phyloP scores from a whole-genome alignment of 2,888 invertebrate species.

The Agapostemon virescens region DNA sequence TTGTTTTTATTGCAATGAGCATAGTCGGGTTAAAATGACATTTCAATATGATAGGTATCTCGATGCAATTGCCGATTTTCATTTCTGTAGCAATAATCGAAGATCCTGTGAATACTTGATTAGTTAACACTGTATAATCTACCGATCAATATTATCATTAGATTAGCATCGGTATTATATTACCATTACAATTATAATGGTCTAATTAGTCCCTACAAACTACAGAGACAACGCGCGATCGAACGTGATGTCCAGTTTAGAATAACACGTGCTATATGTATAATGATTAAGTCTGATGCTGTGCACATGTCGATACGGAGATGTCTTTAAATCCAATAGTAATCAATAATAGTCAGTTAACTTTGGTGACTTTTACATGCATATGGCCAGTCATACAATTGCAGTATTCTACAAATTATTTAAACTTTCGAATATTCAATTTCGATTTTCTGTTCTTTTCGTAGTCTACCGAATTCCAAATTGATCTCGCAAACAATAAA shows the following conservation, averaged over 20 bases:
- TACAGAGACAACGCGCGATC: neutral
- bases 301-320: neutral
- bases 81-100: neutral
- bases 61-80: neutral
- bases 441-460: neutral
- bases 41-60: neutral
- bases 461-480: neutral
- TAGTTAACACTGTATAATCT: neutral
- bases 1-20: neutral
- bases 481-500: neutral
- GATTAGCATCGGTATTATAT: slow-evolving; percentile 5
- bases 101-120: neutral
- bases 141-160: neutral
- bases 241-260: neutral
- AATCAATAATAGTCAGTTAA: neutral
- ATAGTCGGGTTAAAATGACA: neutral
- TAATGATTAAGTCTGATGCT: neutral
- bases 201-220: neutral
- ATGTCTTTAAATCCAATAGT: neutral
- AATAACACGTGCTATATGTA: neutral
- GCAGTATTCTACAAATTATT: neutral
- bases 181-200: slow-evolving; percentile 2
- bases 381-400: neutral
- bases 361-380: neutral
- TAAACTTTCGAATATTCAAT: neutral